Base-by-base conservation (phyloP, 2,888 invertebrate species). In the Schizaphis graminum region DNA sequence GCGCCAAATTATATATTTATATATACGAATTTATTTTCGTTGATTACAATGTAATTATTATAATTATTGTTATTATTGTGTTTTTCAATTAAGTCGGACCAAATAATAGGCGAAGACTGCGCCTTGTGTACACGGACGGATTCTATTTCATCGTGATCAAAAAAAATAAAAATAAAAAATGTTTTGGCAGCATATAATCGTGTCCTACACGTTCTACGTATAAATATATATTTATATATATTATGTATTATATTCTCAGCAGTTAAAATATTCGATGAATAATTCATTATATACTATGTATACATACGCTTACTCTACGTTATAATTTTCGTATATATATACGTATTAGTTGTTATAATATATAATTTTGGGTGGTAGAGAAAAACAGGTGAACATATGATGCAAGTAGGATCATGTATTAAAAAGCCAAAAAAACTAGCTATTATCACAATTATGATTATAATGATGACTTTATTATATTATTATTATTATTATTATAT, bases 21-120 rank as follows among this genome's bases (percentile, higher is more conserved):
- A 44, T 49, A 67, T 49, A 90, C 90, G 49, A 24, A 49, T 90
- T 67, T 67, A 85, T 85, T 41, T 41, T 90, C 49, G 90, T 67
- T 49, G 90, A 90, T 67, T 90, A 56, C 90, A 49, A 49, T 67
- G 49, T 90, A 67, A 90, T 67, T 90, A 90, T 90, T 77, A 26
- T 85, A 85, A 85, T 85, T 85, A 85, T 85, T 85, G 35, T 85
- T 85, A 35, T 90, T 49, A 90, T 90, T 90, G 89, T 90, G 35
- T 90, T 90, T 90, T 67, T 67, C 24, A 90, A 90, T 90, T 89
- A 89, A 44, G 44, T 7, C 44, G 57, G 13, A 44, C 28, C 21
- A 67, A 67, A 35, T 44, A 67, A 56, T 28, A 89, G n/a, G 2
- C 28, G 24, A 49, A 35, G 89, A n/a, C 89, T 67, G 61, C 89